These are phyloP conservation scores for Scophthalmus maximus DNA, from an alignment of 2,113 vertebrate genomes.

Conservation along the genomic window DNA sequence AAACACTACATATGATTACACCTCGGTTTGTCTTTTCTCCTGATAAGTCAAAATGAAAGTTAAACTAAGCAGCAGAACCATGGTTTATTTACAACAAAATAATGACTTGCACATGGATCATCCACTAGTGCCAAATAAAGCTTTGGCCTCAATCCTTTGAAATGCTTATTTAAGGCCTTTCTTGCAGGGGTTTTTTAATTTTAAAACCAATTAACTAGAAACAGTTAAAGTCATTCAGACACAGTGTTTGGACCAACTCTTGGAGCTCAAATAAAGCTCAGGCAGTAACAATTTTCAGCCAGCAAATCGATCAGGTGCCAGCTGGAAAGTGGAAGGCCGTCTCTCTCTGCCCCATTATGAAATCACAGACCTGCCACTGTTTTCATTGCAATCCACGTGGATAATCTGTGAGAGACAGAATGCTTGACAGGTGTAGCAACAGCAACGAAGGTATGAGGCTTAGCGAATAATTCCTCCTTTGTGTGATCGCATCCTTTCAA, in stretches of 20 bases:
- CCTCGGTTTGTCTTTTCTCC: no score
- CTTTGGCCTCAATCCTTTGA: not conserved
- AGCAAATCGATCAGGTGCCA: not conserved
- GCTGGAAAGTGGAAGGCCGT: not conserved
- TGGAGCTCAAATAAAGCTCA: not conserved
- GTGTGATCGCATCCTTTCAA: not conserved
- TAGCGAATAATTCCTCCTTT: not conserved
- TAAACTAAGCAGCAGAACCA: no score
- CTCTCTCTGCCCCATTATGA: not conserved
- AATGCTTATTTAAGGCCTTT: not conserved
- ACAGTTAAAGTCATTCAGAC: not conserved
- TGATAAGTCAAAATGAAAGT: no score
- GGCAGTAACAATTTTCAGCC: not conserved
- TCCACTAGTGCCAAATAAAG: no score
- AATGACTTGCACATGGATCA: no score
- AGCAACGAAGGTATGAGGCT: not conserved
- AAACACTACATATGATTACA: no score
- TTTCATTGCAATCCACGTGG: no score
- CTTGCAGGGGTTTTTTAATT: not conserved
- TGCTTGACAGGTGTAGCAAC: no score
- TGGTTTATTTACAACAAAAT: no score
- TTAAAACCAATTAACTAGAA: not conserved
- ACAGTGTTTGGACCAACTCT: not conserved
- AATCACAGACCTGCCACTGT: not conserved
- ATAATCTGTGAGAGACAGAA: no score